Base-by-base conservation (phyloP, 2,113 vertebrate species). In the Hippocampus zosterae region DNA sequence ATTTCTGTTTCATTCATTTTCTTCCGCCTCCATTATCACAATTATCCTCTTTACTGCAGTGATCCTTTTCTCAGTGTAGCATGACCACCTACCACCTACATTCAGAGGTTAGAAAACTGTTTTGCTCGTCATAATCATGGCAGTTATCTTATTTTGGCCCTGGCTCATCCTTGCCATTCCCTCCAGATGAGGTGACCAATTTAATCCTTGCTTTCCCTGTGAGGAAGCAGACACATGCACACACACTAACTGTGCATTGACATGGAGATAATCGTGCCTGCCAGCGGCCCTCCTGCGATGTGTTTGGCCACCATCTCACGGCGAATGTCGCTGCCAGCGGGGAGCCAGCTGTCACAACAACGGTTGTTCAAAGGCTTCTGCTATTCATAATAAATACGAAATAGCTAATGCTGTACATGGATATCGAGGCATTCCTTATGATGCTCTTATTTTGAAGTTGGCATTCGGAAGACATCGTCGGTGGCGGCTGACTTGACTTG, bases 51-150 rank as follows among this genome's bases (percentile, higher is more conserved):
- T 68, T 74, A 71, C 41, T 18, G 50, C 61, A 61, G 59, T 61
- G 59, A 61, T 69, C 70, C 68, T 53, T 62, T 68, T 19, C 56
- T 71, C 48, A 8, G 74, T 9, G 65, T 72, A 27, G 48, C 50
- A 9, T 59, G 73, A 66, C 65, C 67, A 46, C 68, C 70, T 23
- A 18, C 44, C 68, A 65, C 64, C 44, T 5, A 53, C 19, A 37
- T 50, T 53, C 27, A 52, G 41, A 61, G 59, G 46, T 75, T 60
- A n/a, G 23, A 72, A 13, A 56, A 27, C 52, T 59, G 15, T 71
- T 74, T 80, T 48, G 68, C 73, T 65, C 33, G 23, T 79, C 56
- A 73, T 69, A 46, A 50, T 71, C 68, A 67, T 63, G 25, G 56
- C 53, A 21, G 13, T 77, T 53, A 63, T 73, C 67, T 48, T 64